Evolutionary conservation across 2,113 vertebrate species (phyloP).

Genomic region (Pygoscelis antarcticus): DNA sequence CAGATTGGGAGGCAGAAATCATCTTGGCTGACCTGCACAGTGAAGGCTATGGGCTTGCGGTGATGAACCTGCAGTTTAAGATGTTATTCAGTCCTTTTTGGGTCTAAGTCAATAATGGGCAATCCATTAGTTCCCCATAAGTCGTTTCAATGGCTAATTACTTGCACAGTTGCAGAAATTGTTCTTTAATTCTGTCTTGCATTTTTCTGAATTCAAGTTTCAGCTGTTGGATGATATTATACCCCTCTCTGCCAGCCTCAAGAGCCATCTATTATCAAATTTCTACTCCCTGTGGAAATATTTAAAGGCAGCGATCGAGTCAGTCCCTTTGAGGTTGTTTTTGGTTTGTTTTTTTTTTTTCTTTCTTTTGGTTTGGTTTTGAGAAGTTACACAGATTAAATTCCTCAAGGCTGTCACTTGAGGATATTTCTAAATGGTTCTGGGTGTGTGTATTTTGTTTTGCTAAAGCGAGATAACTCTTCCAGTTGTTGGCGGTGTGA

Average conservation of each 20-base stretch:
- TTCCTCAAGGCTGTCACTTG: not conserved
- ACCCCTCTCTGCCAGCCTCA: not conserved
- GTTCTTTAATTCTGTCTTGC: slow-evolving; percentile 22
- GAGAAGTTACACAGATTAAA: not conserved
- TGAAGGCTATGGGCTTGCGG: not conserved
- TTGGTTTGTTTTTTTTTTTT: too few relatives aligned
- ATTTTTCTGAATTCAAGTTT: not conserved
- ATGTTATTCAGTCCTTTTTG: not conserved
- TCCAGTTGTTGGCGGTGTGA: not conserved
- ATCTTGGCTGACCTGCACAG: not conserved
- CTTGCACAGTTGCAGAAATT: slow-evolving; percentile 37
- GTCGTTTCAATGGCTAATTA: slow-evolving; percentile 21
- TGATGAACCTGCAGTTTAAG: not conserved
- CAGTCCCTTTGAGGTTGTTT: not conserved
- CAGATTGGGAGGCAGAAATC: not conserved
- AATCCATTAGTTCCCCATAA: slow-evolving; percentile 20
- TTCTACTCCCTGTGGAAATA: slow-evolving; percentile 5
- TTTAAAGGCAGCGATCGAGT: not conserved
- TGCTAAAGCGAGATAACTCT: not conserved
- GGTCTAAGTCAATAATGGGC: not conserved
- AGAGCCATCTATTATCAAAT: slow-evolving; percentile 14
- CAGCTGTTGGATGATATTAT: slow-evolving; percentile 18
- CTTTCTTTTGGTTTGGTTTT: not conserved
- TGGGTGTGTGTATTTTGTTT: not conserved
- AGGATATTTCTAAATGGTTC: not conserved